phyloP scores from a whole-genome alignment of 2,888 invertebrate species.

The Nebria brevicollis region DNA sequence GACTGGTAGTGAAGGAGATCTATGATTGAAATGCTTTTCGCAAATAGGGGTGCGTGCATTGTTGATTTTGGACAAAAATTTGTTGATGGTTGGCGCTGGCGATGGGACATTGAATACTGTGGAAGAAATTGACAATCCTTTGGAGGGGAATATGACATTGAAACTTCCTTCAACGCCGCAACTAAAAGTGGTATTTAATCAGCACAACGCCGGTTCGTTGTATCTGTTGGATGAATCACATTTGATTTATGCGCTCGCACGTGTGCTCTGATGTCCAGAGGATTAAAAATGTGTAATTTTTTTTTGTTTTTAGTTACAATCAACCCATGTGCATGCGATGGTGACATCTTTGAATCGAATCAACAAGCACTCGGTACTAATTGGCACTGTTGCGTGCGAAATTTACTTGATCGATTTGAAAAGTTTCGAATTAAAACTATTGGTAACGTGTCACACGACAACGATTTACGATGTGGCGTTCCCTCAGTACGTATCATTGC shows the following conservation, averaged over 20 bases:
- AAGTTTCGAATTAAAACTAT: slow-evolving; percentile 74
- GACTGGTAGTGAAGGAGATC: background rate
- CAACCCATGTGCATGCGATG: slow-evolving; percentile 70
- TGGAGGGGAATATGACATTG: slow-evolving; percentile 52
- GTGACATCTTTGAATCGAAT: slow-evolving; percentile 80
- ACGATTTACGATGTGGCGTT: slow-evolving; percentile 85
- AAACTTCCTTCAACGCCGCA: slow-evolving; percentile 63
- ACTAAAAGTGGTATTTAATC: slow-evolving; percentile 60
- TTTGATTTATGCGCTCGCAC: too few relatives aligned
- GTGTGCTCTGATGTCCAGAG: background rate
- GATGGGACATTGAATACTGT: slow-evolving; percentile 83
- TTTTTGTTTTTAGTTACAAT: slow-evolving; percentile 63
- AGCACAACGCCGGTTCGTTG: background rate
- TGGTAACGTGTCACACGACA: slow-evolving; percentile 84
- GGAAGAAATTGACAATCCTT: slow-evolving; percentile 58
- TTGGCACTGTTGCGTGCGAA: slow-evolving; percentile 82
- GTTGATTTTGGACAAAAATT: slow-evolving; percentile 69
- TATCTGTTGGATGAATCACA: too few relatives aligned
- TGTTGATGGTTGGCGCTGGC: slow-evolving; percentile 83
- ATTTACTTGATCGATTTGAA: slow-evolving; percentile 79
- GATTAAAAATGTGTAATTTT: background rate
- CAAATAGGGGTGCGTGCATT: slow-evolving; percentile 72
- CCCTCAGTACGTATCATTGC: slow-evolving; percentile 72
- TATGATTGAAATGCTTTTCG: background rate
- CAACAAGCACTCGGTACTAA: slow-evolving; percentile 71